Evolutionary conservation across 2,888 invertebrate species (phyloP), one percentile per base, ranked within the genome.

Genomic region (Candidula unifasciata): DNA sequence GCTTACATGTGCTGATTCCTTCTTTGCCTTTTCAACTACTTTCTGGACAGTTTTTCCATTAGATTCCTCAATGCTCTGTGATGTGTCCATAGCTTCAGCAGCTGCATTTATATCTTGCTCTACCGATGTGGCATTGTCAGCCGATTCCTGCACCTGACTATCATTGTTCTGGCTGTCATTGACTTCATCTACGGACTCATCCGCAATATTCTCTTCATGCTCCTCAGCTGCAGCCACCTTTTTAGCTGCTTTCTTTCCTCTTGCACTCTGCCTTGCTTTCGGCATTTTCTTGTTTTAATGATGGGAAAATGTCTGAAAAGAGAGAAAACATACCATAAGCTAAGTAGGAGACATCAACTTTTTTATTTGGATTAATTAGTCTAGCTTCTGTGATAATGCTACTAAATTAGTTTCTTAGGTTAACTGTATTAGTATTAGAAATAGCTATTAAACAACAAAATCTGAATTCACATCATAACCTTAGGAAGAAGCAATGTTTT

Each of bases 221-320:
- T 71, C 82, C 2, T 82, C 82, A n/a, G 57, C 16, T 0, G 21
- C 73, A 27, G 73, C 13, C 18, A 3, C 33, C 6, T 69, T 69
- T 24, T 10, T 74, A 1, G 8, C 27, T 35, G 35, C 64, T 30
- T 44, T 82, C 27, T 44, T 82, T 10, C 60, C 60, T 73, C 82
- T 82, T 52, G 33, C 57, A 60, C 35, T 30, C 71, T 74, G 68
- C 16, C 30, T 82, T 64, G 74, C 5, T 35, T 74, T 60, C 44
- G 82, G 74, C 82, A 82, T 82, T 69, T 37, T 80, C 21, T 30
- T 54, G n/a, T n/a, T 73, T 73, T 52, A 52, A 24, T 16, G 44
- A 24, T 16, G 44, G 27, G 3, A 74, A 74, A 6, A 18, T 54
- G 27, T 30, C 74, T 74, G 74, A 33, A 74, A 71, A 74, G 30